Evolutionary conservation across 1,140 invertebrate genomes (phyloP).

Genomic region (Diorhabda elongata): DNA sequence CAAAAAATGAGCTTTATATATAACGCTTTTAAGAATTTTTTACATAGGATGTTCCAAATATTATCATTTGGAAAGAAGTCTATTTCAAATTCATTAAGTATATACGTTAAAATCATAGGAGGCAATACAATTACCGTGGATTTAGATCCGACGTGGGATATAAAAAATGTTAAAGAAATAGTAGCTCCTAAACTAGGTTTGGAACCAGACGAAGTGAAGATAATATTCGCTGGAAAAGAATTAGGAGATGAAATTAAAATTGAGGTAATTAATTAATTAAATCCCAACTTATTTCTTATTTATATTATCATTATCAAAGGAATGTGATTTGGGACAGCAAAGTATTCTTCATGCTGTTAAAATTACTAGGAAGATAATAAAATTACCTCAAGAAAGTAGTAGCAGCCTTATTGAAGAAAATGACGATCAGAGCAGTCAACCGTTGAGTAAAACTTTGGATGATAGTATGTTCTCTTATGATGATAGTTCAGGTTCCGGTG

Average conservation of each 20-base stretch:
- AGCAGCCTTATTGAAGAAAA: slow-evolving; percentile 31
- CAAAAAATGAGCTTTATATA: slow-evolving; percentile 23
- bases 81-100: slow-evolving; percentile 60
- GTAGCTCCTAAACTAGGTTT: slow-evolving; percentile 66
- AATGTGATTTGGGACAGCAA: slow-evolving; percentile 79
- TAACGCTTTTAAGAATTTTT: slow-evolving; percentile 45
- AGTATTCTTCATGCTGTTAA: slow-evolving; percentile 74
- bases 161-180: slow-evolving; percentile 69
- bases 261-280: slow-evolving; percentile 51
- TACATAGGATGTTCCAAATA: slow-evolving; percentile 60
- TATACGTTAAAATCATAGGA: slow-evolving; percentile 69
- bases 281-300: no score
- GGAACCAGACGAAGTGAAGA: slow-evolving; percentile 67
- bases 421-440: slow-evolving; percentile 48
- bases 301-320: slow-evolving; percentile 51
- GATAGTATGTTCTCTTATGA: slow-evolving; percentile 54
- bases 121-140: slow-evolving; percentile 64
- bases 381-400: slow-evolving; percentile 28
- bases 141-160: slow-evolving; percentile 71
- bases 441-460: slow-evolving; percentile 62
- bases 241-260: slow-evolving; percentile 68
- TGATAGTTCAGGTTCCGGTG: slow-evolving; percentile 9
- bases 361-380: slow-evolving; percentile 43
- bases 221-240: slow-evolving; percentile 83
- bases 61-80: slow-evolving; percentile 59